phyloP scores from a whole-genome alignment of 2,797 vertebrate species.

The Sardinella longiceps region DNA sequence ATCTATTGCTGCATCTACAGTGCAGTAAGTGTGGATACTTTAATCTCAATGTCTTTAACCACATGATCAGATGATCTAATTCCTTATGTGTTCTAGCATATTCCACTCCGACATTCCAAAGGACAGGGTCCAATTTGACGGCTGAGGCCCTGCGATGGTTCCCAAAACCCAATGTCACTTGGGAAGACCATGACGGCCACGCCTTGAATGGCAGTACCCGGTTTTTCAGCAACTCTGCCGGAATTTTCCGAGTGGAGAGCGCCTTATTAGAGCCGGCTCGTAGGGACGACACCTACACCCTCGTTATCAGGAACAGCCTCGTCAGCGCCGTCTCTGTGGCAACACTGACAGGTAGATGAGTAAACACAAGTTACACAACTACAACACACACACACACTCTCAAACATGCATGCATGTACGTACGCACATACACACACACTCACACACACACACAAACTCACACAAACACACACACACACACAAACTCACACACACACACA shows the following conservation, averaged over 20 bases:
- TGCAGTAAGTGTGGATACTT: too few species aligned
- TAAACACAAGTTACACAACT: background rate
- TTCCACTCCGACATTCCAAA: conserved; percentile 70
- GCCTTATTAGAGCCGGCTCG: conserved; percentile 57
- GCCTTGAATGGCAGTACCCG: conserved; percentile 58
- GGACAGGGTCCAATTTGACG: conserved; percentile 52
- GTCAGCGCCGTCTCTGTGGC: conserved; percentile 73
- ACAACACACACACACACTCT: background rate
- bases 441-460: background rate
- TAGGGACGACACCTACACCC: conserved; percentile 70
- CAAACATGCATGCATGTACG: too few species aligned
- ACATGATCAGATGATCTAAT: background rate
- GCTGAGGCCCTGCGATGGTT: conserved; percentile 76
- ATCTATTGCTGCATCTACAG: too few species aligned
- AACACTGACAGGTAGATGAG: conserved; percentile 74
- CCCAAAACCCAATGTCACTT: conserved; percentile 73
- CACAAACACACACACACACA: background rate
- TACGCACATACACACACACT: background rate
- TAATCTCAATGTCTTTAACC: background rate
- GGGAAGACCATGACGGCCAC: conserved; percentile 54
- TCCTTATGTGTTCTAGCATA: conserved; percentile 66
- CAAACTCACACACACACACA: background rate
- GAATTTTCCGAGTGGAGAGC: conserved; percentile 70
- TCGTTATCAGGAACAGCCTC: conserved; percentile 76
- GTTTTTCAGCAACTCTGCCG: conserved; percentile 53